A percentile compares a stretch with the other conserved stretches of the same genome.
phyloP scores from a whole-genome alignment of 2,113 vertebrate species.

The Cyphomyrus plagiostoma region DNA sequence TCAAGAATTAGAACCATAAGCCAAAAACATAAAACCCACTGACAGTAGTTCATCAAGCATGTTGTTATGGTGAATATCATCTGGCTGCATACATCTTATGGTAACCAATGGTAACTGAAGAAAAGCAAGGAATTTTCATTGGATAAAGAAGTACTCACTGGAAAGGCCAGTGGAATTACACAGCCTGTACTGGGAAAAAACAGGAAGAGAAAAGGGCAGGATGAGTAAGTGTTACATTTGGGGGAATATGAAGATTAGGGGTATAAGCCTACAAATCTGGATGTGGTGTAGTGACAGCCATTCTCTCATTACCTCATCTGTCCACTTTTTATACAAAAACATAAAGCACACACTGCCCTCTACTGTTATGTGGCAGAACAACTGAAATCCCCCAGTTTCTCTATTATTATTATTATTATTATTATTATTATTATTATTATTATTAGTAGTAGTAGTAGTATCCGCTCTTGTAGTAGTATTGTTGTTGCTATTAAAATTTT shows the following conservation, averaged over 20 bases:
- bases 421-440: neutral
- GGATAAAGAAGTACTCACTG: neutral
- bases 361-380: slow-evolving; percentile 39
- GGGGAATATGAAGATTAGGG: neutral
- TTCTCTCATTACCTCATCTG: neutral
- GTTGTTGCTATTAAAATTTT: neutral
- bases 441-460: neutral
- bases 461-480: neutral
- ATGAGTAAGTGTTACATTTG: neutral
- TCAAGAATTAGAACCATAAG: slow-evolving; percentile 25
- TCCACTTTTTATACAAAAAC: slow-evolving; percentile 11
- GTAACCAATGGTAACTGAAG: neutral
- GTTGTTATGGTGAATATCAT: neutral
- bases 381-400: neutral
- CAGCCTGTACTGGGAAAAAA: neutral
- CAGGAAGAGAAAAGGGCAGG: neutral
- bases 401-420: neutral
- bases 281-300: neutral
- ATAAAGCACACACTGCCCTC: slow-evolving; percentile 63
- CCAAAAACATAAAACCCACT: neutral
- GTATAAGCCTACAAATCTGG: neutral
- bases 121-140: neutral
- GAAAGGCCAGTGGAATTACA: neutral
- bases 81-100: neutral
- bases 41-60: neutral